These are phyloP conservation scores for Apamea crenata DNA, from an alignment of 2,888 invertebrate species.

Conservation along the genomic window DNA sequence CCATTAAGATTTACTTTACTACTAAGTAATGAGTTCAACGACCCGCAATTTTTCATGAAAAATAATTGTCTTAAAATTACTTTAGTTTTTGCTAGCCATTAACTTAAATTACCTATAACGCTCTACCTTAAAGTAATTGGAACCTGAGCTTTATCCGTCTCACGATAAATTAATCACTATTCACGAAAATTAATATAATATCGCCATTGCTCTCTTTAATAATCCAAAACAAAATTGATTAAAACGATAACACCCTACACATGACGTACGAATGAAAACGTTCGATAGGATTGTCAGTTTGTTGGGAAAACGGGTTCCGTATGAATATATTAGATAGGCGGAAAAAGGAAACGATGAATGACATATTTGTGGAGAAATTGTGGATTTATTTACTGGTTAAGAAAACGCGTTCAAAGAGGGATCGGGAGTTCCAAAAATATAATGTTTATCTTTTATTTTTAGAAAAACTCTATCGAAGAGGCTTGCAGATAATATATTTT, in stretches of 20 bases:
- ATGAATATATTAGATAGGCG: slow-evolving; percentile 42
- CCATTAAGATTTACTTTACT: background rate
- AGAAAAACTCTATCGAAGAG: background rate
- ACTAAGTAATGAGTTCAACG: background rate
- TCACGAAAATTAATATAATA: slow-evolving; percentile 67
- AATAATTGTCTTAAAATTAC: background rate
- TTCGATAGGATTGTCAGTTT: slow-evolving; percentile 40
- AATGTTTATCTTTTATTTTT: background rate
- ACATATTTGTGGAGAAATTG: slow-evolving; percentile 6
- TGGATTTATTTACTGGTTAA: slow-evolving; percentile 23
- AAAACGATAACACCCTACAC: slow-evolving; percentile 22
- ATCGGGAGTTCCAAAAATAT: background rate
- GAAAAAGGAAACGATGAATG: slow-evolving; percentile 47
- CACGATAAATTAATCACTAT: slow-evolving; percentile 35
- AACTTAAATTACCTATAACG: background rate
- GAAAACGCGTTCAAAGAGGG: background rate
- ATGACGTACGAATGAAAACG: slow-evolving; percentile 19
- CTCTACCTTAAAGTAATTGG: background rate
- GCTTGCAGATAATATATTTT: background rate
- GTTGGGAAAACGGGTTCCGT: slow-evolving; percentile 1
- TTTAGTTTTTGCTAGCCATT: background rate
- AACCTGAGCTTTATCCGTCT: background rate
- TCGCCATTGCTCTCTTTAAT: slow-evolving; percentile 49
- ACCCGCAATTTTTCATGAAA: background rate
- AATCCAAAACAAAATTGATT: slow-evolving; percentile 63